These are phyloP conservation scores for Allolobophora icterica DNA, from an alignment of 2,888 invertebrate species.

Conservation along the genomic window DNA sequence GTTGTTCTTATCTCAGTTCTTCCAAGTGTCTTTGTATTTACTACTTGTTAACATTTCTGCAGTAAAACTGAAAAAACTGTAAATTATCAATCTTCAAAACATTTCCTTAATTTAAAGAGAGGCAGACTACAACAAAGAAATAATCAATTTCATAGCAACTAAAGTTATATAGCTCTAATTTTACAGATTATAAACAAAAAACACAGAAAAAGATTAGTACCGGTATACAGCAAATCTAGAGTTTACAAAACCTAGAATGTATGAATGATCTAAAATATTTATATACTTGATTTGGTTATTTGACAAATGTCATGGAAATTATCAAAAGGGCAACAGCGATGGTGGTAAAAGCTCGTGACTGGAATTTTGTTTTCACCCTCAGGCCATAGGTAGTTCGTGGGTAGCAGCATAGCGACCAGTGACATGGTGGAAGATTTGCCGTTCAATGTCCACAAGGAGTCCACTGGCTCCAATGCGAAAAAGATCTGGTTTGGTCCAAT, in stretches of 20 bases:
- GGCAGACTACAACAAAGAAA: neutral
- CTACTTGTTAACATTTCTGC: neutral
- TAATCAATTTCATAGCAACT: neutral
- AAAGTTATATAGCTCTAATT: neutral
- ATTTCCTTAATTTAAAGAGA: neutral
- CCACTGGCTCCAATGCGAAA: slow-evolving; percentile 96
- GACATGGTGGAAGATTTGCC: slow-evolving; percentile 62
- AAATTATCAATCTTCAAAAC: neutral
- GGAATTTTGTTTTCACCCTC: neutral
- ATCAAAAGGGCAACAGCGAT: neutral
- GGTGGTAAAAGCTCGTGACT: neutral
- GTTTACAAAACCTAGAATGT: neutral
- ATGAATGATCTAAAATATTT: neutral
- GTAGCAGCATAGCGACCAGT: slow-evolving; percentile 63
- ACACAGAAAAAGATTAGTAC: neutral
- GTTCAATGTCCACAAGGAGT: slow-evolving; percentile 80
- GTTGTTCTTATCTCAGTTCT: neutral
- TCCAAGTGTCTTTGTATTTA: neutral
- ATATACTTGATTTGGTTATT: neutral
- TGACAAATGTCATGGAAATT: slow-evolving; percentile 8
- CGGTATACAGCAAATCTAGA: neutral
- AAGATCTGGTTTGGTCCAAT: slow-evolving; percentile 80
- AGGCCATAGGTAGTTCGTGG: slow-evolving; percentile 63
- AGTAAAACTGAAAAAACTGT: neutral
- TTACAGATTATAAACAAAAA: neutral